Evolutionary conservation across 1,140 invertebrate species (phyloP), one percentile per base, ranked within the genome.

Genomic region (Atopsyche davidsoni): DNA sequence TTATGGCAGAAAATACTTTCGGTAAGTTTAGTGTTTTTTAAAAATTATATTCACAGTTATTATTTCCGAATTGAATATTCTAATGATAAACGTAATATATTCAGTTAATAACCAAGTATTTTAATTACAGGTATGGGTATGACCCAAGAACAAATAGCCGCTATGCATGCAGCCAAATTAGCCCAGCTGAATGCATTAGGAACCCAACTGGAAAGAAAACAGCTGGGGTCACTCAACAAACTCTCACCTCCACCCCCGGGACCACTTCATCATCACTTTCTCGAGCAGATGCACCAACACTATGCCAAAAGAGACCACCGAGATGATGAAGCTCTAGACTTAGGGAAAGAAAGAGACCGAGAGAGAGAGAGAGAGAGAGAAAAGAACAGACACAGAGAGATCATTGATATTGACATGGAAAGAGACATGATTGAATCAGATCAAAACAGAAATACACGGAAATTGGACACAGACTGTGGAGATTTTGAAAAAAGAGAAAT

Each of bases 1-100:
- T 89, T 48, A 89, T 91, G 54, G 86, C 85, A 0, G 87, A 91
- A 61, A 90, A 87, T 59, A 78, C 82, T 23, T 80, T 82, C 31
- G 79, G 79, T 66, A 64, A 68, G 68, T 62, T 18, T 2, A 47
- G 11, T 17, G 21, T 7, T 25, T 22, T 42, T 22, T 42, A 2
- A 22, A 3, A 22, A 2, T 42, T 19, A 10, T 11, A 19, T 11
- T 19, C 18, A 11, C 2, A 18, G 19, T 41, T 16, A 41, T 22
- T 28, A 7, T 28, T 28, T 6, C 11, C 39, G 19, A 19, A 17
- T 41, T 41, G 6, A 38, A 38, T 41, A 18, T 9, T 17, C 19
- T 18, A 28, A 7, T 28, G n/a, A 28, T n/a, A 28, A 28, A 7
- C 24, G n/a, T 28, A 28, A 28, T 28, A 28, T n/a, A 28, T 28